Evolutionary conservation across 1,140 invertebrate genomes (phyloP), one percentile per base, ranked within the genome.

Genomic region (Macrosteles quadrilineatus): DNA sequence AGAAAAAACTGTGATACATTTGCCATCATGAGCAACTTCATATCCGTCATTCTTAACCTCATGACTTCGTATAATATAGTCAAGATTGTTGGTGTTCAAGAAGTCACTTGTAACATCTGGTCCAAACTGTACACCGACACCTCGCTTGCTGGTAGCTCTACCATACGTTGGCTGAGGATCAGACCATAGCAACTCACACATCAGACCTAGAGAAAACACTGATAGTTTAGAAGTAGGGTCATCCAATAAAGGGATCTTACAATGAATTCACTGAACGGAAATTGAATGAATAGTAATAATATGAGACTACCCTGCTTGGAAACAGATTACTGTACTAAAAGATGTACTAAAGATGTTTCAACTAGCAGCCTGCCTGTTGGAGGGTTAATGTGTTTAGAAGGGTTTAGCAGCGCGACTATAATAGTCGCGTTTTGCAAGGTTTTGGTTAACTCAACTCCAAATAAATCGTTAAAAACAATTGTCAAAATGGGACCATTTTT

Each of bases 111-210:
- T 99, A 0, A 99, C 91, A 81, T 99, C 97, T 0, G 98, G 98
- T 6, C 98, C 98, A 84, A 99, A 99, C 81, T 99, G 97, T 75
- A 97, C 91, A 23, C 97, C 98, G 3, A 99, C 96, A 1, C 98
- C 98, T 70, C 98, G 87, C 82, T 98, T 99, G 73, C 96, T 98
- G 0, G 95, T 92, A 0, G 94, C 88, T 40, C 94, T 83, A 0
- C 98, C 98, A 55, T 79, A 76, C 79, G 91, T 88, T 9, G 90
- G 89, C 79, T 98, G 97, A 0, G 98, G 98, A 85, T 99, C 98
- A 0, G 96, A 98, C 98, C 98, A 99, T 9, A 99, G 83, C 62
- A 99, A 82, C 79, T 99, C 97, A 80, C 96, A 99, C 97, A 99
- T 99, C 43, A 94, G 82, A 72, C 92, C 85, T 85, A 68, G 69